Evolutionary conservation across 2,888 invertebrate species (phyloP), one percentile per base, ranked within the genome.

Genomic region (Chrysolina americana): DNA sequence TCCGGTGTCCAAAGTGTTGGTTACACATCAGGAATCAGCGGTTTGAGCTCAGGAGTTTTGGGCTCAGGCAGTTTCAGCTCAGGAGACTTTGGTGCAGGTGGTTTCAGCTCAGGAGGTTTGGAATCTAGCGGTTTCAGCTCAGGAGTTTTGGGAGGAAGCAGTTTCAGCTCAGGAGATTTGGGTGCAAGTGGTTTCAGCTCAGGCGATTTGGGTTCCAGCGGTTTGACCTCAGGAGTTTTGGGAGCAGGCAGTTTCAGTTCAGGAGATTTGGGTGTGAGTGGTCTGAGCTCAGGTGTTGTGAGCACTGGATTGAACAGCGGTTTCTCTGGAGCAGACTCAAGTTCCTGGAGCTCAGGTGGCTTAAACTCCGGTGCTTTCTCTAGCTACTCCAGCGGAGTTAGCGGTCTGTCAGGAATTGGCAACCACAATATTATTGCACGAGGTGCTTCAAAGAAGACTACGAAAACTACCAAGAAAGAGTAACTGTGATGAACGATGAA

Each of bases 371-470:
- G 70, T 17, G 4, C n/a, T 9, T 4, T 41, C 41, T 19, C 41
- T 28, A 28, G 28, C 11, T n/a, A 63, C 28, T 9, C 36, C 15
- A 64, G 44, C 36, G 36, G 36, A 36, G 8, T 36, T 64, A 36
- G 4, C 41, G 41, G 64, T 17, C 41, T 0, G 28, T 47, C 47
- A 15, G 59, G 59, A 28, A 17, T 59, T 6, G 28, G 28, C 53
- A 56, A n/a, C 23, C 73, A 73, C 68, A 73, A 73, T 68, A 68
- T 73, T 17, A 48, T 68, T 36, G 73, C 73, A 17, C 62, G 73
- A 36, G 64, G 68, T 41, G 21, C 73, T 41, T 11, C 21, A 8
- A 44, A 73, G 56, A 36, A 36, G 36, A 36, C 36, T 36, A 36
- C 36, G 36, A 63, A 68, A 41, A 41, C 71, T 21, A 48, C 28